Conservation (phyloP, 2,113 vertebrate species). For the Urocolius indicus region DNA sequence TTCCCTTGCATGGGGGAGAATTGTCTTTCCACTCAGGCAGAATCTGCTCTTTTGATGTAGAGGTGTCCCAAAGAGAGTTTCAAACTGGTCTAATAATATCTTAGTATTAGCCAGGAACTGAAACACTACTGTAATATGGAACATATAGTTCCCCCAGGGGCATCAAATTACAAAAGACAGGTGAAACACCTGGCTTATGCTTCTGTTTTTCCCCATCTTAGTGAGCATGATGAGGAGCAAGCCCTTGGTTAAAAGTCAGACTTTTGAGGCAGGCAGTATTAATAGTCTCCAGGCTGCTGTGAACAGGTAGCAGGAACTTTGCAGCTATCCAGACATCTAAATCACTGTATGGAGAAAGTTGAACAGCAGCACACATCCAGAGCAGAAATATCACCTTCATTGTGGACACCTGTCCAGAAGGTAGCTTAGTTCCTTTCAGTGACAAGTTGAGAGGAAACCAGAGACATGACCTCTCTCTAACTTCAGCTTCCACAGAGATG, state of each 20-base stretch:
- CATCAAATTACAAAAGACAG: not conserved
- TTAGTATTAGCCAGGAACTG: not conserved
- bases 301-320: not conserved
- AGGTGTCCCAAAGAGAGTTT: not conserved
- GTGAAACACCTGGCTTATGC: not conserved
- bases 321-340: not conserved
- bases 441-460: not conserved
- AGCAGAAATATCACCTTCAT: not conserved
- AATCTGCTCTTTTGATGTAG: not conserved
- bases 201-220: not conserved
- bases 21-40: not conserved
- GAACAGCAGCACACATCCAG: not conserved
- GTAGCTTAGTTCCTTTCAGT: not conserved
- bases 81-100: not conserved
- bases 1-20: not conserved
- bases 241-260: not conserved
- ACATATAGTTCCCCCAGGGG: not conserved
- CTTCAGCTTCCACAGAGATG: not conserved
- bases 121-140: not conserved
- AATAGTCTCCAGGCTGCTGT: not conserved
- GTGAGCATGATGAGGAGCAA: accelerated
- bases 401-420: not conserved
- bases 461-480: accelerated
- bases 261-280: not conserved
- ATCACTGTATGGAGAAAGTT: not conserved